Conservation (phyloP, 2,888 invertebrate species). For the Drosophila eohydei region DNA sequence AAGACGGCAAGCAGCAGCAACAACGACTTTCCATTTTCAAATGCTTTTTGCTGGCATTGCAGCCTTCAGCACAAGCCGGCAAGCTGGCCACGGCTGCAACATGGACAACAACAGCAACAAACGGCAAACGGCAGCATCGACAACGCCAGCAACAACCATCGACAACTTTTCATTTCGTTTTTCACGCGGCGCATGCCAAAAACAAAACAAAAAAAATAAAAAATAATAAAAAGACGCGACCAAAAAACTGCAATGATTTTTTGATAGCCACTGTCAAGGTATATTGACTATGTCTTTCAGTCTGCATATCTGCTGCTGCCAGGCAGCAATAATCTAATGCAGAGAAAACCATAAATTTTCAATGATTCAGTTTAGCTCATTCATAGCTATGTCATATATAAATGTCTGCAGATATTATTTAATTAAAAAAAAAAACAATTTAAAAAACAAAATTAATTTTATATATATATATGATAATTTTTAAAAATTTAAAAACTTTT, state of each 20-base stretch:
- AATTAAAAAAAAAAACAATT: too few relatives aligned
- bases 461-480: too few relatives aligned
- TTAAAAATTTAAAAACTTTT: too few relatives aligned
- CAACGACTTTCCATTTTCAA: slow-evolving; percentile 81
- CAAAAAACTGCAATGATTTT: slow-evolving; percentile 51
- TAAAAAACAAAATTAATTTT: too few relatives aligned
- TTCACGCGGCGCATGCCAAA: slow-evolving; percentile 58
- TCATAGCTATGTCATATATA: too few relatives aligned
- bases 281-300: slow-evolving; percentile 2
- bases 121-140: slow-evolving; percentile 24
- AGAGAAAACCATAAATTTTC: too few relatives aligned
- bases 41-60: slow-evolving; percentile 67
- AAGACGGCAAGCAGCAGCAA: slow-evolving; percentile 34
- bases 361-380: too few relatives aligned
- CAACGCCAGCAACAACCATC: slow-evolving; percentile 63
- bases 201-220: slow-evolving; percentile 21
- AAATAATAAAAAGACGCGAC: slow-evolving; percentile 25
- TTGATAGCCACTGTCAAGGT: slow-evolving; percentile 14
- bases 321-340: too few relatives aligned
- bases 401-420: too few relatives aligned
- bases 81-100: slow-evolving; percentile 38
- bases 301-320: neutral
- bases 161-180: slow-evolving; percentile 70
- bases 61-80: slow-evolving; percentile 50
- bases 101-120: slow-evolving; percentile 21